Evolutionary conservation across 2,797 vertebrate species (phyloP).

Genomic region (Gymnocypris eckloni): DNA sequence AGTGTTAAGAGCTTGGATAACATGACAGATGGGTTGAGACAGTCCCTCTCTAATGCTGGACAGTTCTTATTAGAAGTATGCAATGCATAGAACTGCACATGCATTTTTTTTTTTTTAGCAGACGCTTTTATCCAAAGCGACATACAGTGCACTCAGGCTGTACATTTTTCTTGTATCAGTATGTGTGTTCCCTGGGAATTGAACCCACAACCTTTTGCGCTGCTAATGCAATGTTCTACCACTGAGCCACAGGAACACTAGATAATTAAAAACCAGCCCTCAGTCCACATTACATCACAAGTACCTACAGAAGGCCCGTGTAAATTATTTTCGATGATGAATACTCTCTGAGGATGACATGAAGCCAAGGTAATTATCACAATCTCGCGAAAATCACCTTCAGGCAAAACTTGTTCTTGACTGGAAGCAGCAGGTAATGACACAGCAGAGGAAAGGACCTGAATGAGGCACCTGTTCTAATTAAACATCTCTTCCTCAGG

Average conservation of each 20-base stretch:
- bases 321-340: conserved; percentile 41
- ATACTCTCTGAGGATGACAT: conserved; percentile 15
- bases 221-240: no score
- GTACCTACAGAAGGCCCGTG: conserved; percentile 1
- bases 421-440: conserved; percentile 47
- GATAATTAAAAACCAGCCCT: conserved; percentile 32
- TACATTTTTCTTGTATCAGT: no score
- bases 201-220: no score
- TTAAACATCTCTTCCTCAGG: conserved; percentile 39
- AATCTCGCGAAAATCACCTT: conserved; percentile 41
- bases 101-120: no score
- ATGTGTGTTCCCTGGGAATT: no score
- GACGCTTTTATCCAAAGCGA: no score
- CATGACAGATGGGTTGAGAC: conserved; percentile 53
- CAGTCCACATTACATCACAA: conserved; percentile 10
- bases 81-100: conserved; percentile 39
- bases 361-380: conserved; percentile 21
- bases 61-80: conserved; percentile 48
- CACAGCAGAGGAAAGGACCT: conserved; percentile 41
- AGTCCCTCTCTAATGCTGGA: conserved; percentile 31
- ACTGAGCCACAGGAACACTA: background rate
- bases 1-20: conserved; percentile 15
- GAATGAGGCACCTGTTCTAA: conserved; percentile 57
- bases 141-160: no score
- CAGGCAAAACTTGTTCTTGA: conserved; percentile 41